phyloP scores from a whole-genome alignment of 2,888 invertebrate genomes.

The Diachrysia chrysitis region DNA sequence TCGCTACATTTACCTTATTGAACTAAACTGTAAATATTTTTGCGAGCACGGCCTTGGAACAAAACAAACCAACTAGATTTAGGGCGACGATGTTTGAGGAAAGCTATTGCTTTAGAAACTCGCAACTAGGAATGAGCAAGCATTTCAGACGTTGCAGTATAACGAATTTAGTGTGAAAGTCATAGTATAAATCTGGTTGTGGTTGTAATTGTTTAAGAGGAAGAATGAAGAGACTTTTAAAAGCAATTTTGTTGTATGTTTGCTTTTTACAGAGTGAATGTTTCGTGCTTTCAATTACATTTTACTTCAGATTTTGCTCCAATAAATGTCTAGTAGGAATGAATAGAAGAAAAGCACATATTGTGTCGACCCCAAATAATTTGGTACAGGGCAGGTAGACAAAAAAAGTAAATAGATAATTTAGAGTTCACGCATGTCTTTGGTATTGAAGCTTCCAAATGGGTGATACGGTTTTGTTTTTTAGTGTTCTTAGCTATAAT shows the following conservation, averaged over 20 bases:
- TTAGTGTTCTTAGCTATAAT: too few species aligned
- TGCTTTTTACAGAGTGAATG: neutral
- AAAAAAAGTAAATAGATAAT: too few species aligned
- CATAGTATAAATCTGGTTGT: constrained; percentile 22
- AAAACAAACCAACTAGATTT: constrained; percentile 41
- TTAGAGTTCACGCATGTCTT: too few species aligned
- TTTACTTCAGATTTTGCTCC: neutral
- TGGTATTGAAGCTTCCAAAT: too few species aligned
- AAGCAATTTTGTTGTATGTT: neutral
- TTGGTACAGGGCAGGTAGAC: too few species aligned
- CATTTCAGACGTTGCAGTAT: constrained; percentile 34
- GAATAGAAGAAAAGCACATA: too few species aligned
- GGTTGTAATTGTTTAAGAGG: constrained; percentile 17
- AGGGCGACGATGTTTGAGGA: constrained; percentile 38
- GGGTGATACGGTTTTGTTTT: too few species aligned
- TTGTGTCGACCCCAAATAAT: too few species aligned
- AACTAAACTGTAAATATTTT: constrained; percentile 27
- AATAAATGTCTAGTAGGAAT: neutral
- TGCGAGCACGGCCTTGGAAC: constrained; percentile 26
- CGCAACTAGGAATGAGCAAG: constrained; percentile 28
- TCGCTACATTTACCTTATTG: constrained; percentile 23
- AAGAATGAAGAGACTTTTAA: neutral
- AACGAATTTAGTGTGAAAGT: constrained; percentile 26
- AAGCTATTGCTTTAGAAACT: constrained; percentile 46
- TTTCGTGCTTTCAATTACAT: neutral